Percentiles rank a stretch among this genome's conserved stretches.
These are phyloP conservation scores for Sinosuthora webbiana DNA, from an alignment of 2,113 vertebrate genomes.

Conservation along the genomic window DNA sequence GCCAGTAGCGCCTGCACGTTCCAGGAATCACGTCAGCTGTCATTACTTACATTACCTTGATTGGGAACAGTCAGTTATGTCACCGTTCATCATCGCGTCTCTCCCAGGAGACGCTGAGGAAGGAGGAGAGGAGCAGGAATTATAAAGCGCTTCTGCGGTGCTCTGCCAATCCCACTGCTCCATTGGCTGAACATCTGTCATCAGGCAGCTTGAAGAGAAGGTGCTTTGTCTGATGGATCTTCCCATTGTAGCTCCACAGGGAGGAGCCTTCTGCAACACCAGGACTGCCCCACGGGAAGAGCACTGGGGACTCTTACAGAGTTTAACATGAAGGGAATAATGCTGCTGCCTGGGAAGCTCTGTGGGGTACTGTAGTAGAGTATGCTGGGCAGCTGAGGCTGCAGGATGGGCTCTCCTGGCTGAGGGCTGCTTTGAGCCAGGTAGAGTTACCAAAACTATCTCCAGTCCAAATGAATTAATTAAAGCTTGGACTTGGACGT, in stretches of 20 bases:
- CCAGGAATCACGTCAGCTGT: slow-evolving; percentile 70
- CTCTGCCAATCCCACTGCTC: slow-evolving; percentile 45
- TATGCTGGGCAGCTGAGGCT: not conserved
- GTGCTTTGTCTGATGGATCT: slow-evolving; percentile 56
- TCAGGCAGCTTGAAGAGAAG: slow-evolving; percentile 51
- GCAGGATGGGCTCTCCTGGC: not conserved
- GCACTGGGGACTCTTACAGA: not conserved
- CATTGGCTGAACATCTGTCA: slow-evolving; percentile 49
- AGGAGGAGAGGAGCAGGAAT: slow-evolving; percentile 63
- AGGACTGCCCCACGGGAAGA: not conserved
- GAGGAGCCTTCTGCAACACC: not conserved
- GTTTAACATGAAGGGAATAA: not conserved
- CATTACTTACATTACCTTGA: slow-evolving; percentile 70
- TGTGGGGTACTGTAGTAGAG: rapidly evolving
- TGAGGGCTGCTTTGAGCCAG: not conserved
- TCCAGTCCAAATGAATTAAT: not conserved
- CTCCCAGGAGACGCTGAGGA: slow-evolving; percentile 46
- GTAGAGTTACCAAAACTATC: not conserved
- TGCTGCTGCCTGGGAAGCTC: not conserved
- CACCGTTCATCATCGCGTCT: slow-evolving; percentile 53
- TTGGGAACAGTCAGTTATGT: slow-evolving; percentile 69
- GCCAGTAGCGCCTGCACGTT: not conserved
- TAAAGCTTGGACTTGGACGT: not conserved
- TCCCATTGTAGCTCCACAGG: not conserved
- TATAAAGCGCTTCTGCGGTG: slow-evolving; percentile 51